Evolutionary conservation across 1,140 invertebrate species (phyloP).

Genomic region (Drosophila lini): DNA sequence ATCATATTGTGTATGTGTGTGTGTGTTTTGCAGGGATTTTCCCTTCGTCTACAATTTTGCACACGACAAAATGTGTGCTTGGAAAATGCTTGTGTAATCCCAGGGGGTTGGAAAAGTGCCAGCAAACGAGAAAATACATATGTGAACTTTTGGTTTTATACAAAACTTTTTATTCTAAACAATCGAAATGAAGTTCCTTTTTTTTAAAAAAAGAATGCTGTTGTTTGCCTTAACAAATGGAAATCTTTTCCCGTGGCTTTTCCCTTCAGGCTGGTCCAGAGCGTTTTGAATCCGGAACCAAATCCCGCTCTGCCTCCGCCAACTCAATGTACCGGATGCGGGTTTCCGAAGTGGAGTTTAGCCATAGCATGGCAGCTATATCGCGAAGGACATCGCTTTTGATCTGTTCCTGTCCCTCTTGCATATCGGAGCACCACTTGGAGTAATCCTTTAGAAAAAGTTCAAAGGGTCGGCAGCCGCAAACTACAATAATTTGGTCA

Average conservation of each 20-base stretch:
- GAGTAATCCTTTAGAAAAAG: no score
- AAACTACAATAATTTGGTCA: no score
- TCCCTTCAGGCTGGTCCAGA: no score
- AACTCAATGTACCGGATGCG: no score
- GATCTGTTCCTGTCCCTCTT: no score
- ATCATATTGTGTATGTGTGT: slow-evolving; percentile 19
- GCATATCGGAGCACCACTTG: no score
- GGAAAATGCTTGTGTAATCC: slow-evolving; percentile 19
- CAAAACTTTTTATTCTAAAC: slow-evolving; percentile 8
- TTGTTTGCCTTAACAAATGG: neutral
- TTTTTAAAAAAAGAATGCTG: neutral
- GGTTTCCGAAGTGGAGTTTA: no score
- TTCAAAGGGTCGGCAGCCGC: no score
- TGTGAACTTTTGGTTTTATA: slow-evolving; percentile 3
- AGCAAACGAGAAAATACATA: neutral
- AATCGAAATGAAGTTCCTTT: neutral
- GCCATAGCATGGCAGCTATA: no score
- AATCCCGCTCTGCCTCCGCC: no score
- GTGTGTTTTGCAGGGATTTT: slow-evolving; percentile 9
- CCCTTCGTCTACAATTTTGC: slow-evolving; percentile 29
- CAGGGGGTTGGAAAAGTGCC: slow-evolving; percentile 20
- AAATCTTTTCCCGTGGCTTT: neutral
- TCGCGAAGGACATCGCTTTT: no score
- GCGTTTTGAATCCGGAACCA: no score
- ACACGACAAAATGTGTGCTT: slow-evolving; percentile 1